These are phyloP conservation scores for Heliconius congener DNA, from an alignment of 1,140 invertebrate genomes.

Conservation along the genomic window DNA sequence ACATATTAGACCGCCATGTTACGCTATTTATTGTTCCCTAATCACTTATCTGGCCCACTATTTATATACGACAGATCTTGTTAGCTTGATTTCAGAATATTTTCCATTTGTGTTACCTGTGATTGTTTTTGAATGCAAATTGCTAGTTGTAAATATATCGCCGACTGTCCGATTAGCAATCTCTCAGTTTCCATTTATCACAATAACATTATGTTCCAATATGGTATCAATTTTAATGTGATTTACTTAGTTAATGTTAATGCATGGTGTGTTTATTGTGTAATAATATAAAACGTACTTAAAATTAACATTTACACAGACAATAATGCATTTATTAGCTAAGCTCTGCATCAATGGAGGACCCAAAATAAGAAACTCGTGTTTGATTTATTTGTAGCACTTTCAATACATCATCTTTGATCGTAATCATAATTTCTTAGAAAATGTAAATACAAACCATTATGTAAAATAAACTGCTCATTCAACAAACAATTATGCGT, in stretches of 20 bases:
- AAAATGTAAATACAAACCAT: slow-evolving; percentile 63
- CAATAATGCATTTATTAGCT: not conserved
- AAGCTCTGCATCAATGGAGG: not conserved
- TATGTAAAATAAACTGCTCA: slow-evolving; percentile 70
- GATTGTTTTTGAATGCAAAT: slow-evolving; percentile 75
- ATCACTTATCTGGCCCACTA: slow-evolving; percentile 62
- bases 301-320: not conserved
- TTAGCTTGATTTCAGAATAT: slow-evolving; percentile 64
- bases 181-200: slow-evolving; percentile 65
- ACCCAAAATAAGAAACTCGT: slow-evolving; percentile 11
- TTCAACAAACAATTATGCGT: slow-evolving; percentile 71
- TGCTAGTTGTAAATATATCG: slow-evolving; percentile 64
- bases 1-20: slow-evolving; percentile 65
- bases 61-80: slow-evolving; percentile 66
- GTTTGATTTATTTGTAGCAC: slow-evolving; percentile 38
- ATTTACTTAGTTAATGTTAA: slow-evolving; percentile 41
- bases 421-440: slow-evolving; percentile 62
- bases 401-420: slow-evolving; percentile 55
- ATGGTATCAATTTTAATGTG: slow-evolving; percentile 59
- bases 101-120: slow-evolving; percentile 59
- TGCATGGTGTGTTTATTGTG: not conserved
- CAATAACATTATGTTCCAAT: slow-evolving; percentile 51
- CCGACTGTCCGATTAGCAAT: slow-evolving; percentile 61
- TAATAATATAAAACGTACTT: not conserved
- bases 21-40: slow-evolving; percentile 71